Base-by-base conservation (phyloP, 2,797 vertebrate species). In the Dermochelys coriacea region DNA sequence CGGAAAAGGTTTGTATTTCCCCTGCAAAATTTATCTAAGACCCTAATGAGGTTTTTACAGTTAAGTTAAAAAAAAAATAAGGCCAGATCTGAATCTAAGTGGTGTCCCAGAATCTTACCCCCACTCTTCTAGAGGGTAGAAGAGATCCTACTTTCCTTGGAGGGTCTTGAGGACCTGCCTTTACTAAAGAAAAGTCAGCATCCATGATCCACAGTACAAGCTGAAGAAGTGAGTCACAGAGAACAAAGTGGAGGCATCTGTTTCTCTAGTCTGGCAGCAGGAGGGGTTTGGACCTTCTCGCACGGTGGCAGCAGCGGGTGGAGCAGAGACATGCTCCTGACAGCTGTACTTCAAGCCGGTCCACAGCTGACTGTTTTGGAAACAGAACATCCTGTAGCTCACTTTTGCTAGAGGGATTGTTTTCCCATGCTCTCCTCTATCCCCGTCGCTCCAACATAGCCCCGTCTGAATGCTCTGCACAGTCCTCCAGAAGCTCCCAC, bases 241-340 rank as follows among this genome's bases (percentile, higher is more conserved):
- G 31, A 82, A 31, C 45, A 15, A 45, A 61, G 45, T 18, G 9
- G 81, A 31, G 61, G 85, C 54, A 37, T 50, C 78, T 50, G 82
- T 3, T 0, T 45, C 71, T 75, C 7, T 6, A 27, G 45, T 29
- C 41, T 29, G 0, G 11, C n/a, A 41, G 64, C 64, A 23, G 64
- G 18, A 68, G 16, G 4, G 64, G n/a, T 23, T 71, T 71, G 71
- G 64, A 71, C 19, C 18, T 3, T 68, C 34, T 71, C n/a, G 41
- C 64, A 21, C 9, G 10, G 64, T 12, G n/a, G n/a, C 64, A 23
- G n/a, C 64, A 51, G 50, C 2, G 47, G 82, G 85, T n/a, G 21
- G 37, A 29, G 49, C 59, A 49, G 31, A 79, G 49, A 34, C 49
- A 79, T 12, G 0, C 3, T 41, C 37, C 15, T n/a, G 1, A 0